phyloP scores from a whole-genome alignment of 2,888 invertebrate genomes.

The Cheilosia vulpina region DNA sequence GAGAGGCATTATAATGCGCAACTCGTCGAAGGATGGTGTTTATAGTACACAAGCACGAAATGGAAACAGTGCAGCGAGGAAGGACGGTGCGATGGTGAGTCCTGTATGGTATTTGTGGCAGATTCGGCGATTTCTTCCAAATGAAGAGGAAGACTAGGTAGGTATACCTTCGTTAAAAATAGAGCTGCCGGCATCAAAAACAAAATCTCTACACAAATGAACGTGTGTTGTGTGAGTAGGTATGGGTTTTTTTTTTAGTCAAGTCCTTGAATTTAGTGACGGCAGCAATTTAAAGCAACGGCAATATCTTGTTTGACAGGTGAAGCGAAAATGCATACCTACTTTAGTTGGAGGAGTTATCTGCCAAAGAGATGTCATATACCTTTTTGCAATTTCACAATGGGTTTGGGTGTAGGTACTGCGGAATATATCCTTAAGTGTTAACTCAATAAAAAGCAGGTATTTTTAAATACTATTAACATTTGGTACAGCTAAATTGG shows the following conservation, averaged over 20 bases:
- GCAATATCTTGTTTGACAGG: slow-evolving; percentile 6
- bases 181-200: slow-evolving; percentile 42
- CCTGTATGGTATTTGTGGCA: neutral
- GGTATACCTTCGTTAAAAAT: neutral
- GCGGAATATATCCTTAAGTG: neutral
- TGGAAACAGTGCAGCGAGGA: slow-evolving; percentile 37
- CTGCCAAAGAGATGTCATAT: neutral
- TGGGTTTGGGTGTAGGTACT: neutral
- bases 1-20: slow-evolving; percentile 56
- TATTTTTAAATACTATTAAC: no score
- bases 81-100: neutral
- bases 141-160: slow-evolving; percentile 8
- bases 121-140: slow-evolving; percentile 14
- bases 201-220: slow-evolving; percentile 41
- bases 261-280: slow-evolving; percentile 59
- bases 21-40: slow-evolving; percentile 54
- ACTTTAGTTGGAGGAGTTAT: neutral
- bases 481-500: no score
- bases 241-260: neutral
- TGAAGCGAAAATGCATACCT: neutral
- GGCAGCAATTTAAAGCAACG: slow-evolving; percentile 51
- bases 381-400: neutral
- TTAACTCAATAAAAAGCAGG: neutral
- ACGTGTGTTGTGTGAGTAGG: slow-evolving; percentile 4
- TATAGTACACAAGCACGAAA: slow-evolving; percentile 4